phyloP scores from a whole-genome alignment of 2,113 vertebrate species.

The Camarhynchus parvulus region DNA sequence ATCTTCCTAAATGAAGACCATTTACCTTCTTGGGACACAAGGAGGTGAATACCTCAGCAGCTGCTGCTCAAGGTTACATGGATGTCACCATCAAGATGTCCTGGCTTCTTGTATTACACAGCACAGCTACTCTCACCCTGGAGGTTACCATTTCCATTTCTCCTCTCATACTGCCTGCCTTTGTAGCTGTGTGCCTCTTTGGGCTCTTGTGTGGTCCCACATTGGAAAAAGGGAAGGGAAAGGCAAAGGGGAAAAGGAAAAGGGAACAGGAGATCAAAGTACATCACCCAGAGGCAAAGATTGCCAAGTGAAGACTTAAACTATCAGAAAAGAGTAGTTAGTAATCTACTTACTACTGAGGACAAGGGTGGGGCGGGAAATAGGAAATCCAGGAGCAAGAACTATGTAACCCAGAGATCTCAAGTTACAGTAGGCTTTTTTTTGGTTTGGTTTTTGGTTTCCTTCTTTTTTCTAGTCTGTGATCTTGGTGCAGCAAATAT shows the following conservation, averaged over 20 bases:
- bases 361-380: not conserved
- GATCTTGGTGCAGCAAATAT: not conserved
- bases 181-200: not conserved
- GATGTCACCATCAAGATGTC: not conserved
- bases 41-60: not conserved
- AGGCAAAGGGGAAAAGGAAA: not conserved
- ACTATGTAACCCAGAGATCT: not conserved
- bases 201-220: not conserved
- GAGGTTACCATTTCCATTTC: not conserved
- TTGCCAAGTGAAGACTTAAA: not conserved
- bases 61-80: not conserved
- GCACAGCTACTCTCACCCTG: not conserved
- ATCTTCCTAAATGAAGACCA: not conserved
- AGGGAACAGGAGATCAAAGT: not conserved
- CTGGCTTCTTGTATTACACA: not conserved
- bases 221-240: not conserved
- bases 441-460: fast-evolving
- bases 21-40: not conserved
- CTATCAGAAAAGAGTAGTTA: not conserved
- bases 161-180: not conserved
- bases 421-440: not conserved
- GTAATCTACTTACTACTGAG: not conserved
- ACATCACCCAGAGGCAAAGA: not conserved
- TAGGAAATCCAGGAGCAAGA: not conserved
- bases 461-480: not conserved